Evolutionary conservation across 2,113 vertebrate genomes (phyloP).

Genomic region (Ranitomeya imitator): DNA sequence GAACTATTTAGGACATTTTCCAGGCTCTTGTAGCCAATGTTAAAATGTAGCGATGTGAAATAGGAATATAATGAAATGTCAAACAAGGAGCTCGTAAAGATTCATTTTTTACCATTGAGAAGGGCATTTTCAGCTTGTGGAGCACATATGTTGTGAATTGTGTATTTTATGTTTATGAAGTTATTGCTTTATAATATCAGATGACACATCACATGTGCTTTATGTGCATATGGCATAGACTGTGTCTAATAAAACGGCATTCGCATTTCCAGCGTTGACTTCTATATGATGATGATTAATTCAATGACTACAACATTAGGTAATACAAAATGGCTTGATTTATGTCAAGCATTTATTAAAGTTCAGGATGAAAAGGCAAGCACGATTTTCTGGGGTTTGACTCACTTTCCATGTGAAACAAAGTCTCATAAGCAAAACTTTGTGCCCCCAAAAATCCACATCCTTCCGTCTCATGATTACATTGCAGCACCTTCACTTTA

Average conservation of each 20-base stretch:
- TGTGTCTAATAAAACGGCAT: conserved; percentile 23
- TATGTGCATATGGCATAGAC: conserved; percentile 24
- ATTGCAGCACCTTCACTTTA: background rate
- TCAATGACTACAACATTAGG: conserved; percentile 36
- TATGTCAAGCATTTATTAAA: conserved; percentile 28
- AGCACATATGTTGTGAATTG: conserved; percentile 39
- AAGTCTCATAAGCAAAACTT: background rate
- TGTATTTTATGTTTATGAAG: conserved; percentile 27
- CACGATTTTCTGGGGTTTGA: conserved; percentile 12
- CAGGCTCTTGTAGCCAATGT: background rate
- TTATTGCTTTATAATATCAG: conserved; percentile 37
- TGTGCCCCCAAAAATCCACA: background rate
- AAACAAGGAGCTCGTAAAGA: conserved; percentile 36
- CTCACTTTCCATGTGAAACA: background rate
- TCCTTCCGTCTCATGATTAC: background rate
- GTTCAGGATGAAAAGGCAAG: background rate
- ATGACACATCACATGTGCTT: conserved; percentile 27
- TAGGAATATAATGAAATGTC: conserved; percentile 39
- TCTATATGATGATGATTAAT: conserved; percentile 43
- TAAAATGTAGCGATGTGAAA: conserved; percentile 22
- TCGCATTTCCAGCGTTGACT: conserved; percentile 11
- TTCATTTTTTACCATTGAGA: conserved; percentile 23
- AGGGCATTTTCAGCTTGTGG: conserved; percentile 24
- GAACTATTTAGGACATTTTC: conserved; percentile 12
- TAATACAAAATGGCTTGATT: conserved; percentile 42